phyloP scores from a whole-genome alignment of 1,140 invertebrate genomes.

The Leptinotarsa texana region DNA sequence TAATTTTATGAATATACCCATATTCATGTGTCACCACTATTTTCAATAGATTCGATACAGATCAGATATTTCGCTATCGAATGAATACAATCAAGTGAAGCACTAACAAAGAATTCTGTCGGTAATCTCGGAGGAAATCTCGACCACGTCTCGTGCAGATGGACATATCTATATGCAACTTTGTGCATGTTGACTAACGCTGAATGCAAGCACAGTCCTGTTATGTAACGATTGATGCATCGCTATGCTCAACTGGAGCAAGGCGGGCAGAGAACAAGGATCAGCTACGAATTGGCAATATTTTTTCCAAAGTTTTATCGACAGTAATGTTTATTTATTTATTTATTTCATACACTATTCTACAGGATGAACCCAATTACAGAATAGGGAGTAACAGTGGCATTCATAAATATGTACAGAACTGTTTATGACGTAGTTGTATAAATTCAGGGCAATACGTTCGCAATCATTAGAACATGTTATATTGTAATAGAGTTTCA shows the following conservation, averaged over 20 bases:
- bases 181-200: neutral
- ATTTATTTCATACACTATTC: no score
- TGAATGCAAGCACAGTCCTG: neutral
- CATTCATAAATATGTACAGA: no score
- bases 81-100: conserved; percentile 4
- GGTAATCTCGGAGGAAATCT: neutral
- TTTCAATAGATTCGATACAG: conserved; percentile 3
- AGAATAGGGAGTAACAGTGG: no score
- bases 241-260: neutral
- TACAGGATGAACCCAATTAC: no score
- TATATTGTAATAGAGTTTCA: no score
- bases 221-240: neutral
- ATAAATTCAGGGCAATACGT: no score
- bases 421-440: no score
- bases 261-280: no score
- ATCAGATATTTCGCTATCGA: neutral
- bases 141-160: conserved; percentile 4
- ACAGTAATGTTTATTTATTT: no score
- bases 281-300: no score
- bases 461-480: no score
- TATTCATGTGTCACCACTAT: neutral
- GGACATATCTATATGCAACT: neutral
- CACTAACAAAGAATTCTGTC: neutral
- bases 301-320: no score
- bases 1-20: neutral